These are phyloP conservation scores for Hydrolagus affinis DNA, from an alignment of 2,113 vertebrate genomes.

Conservation along the genomic window DNA sequence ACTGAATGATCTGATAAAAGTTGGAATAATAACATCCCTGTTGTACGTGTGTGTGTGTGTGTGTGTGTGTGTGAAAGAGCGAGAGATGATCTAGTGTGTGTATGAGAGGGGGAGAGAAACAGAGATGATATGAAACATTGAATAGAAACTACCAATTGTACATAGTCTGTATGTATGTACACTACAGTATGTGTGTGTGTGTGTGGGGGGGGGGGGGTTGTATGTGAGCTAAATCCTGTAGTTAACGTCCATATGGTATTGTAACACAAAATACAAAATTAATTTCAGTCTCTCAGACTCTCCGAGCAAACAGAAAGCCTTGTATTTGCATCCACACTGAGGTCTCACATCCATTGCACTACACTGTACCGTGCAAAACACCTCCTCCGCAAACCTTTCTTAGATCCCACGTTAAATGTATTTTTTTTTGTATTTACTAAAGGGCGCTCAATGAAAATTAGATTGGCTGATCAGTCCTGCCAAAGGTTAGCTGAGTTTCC, in stretches of 20 bases:
- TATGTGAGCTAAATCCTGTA: too few relatives aligned
- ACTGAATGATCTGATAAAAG: too few relatives aligned
- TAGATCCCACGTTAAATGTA: not conserved
- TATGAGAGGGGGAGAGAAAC: too few relatives aligned
- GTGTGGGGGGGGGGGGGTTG: too few relatives aligned
- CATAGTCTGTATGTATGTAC: not conserved
- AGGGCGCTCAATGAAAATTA: not conserved
- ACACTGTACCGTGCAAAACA: not conserved
- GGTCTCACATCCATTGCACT: not conserved
- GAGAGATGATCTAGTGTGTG: too few relatives aligned
- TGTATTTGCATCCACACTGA: not conserved
- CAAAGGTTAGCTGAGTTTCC: not conserved
- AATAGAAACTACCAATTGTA: too few relatives aligned
- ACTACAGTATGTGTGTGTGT: not conserved
- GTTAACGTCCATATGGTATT: too few relatives aligned
- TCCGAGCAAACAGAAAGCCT: too few relatives aligned
- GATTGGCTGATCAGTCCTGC: not conserved
- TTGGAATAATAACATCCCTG: too few relatives aligned
- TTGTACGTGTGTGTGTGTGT: not conserved
- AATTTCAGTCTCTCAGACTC: not conserved
- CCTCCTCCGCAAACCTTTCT: not conserved
- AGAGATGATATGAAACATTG: too few relatives aligned
- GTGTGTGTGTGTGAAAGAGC: not conserved
- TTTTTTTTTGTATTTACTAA: not conserved
- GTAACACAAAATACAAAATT: too few relatives aligned